These are phyloP conservation scores for Catocala sponsa DNA, from an alignment of 2,888 invertebrate genomes.

Conservation along the genomic window DNA sequence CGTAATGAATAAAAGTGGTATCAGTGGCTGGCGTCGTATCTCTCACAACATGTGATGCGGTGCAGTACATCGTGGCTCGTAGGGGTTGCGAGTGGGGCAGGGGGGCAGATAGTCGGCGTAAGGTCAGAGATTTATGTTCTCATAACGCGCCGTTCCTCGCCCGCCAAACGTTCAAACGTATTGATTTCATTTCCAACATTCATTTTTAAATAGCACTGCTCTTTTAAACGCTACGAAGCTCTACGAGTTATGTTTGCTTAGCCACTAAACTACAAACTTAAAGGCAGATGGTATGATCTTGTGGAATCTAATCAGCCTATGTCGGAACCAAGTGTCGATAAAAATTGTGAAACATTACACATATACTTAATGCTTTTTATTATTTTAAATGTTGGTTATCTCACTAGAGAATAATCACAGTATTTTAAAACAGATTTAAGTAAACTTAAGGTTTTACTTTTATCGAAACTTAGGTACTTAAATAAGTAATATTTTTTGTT, in stretches of 20 bases:
- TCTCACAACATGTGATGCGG: conserved; percentile 71
- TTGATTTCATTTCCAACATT: conserved; percentile 81
- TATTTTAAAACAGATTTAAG: too few relatives aligned
- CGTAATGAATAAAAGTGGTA: conserved; percentile 74
- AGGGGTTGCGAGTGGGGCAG: conserved; percentile 50
- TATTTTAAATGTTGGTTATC: too few relatives aligned
- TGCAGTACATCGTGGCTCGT: conserved; percentile 71
- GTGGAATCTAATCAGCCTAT: conserved; percentile 9
- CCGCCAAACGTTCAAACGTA: conserved; percentile 76
- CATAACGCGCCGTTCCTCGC: conserved; percentile 80
- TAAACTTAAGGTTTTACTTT: too few relatives aligned
- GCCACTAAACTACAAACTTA: conserved; percentile 10
- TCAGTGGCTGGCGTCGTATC: conserved; percentile 65
- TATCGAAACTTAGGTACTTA: too few relatives aligned
- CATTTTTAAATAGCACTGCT: conserved; percentile 72
- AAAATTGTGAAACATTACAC: conserved; percentile 3
- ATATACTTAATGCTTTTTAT: too few relatives aligned
- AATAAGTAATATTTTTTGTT: too few relatives aligned
- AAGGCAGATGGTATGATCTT: conserved; percentile 20
- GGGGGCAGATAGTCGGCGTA: conserved; percentile 65
- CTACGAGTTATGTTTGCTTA: conserved; percentile 38
- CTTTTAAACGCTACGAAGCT: conserved; percentile 39
- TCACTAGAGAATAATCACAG: too few relatives aligned
- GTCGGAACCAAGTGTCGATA: not conserved
- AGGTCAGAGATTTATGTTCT: conserved; percentile 82